These are phyloP conservation scores for Rallus limicola DNA, from an alignment of 2,113 vertebrate species.

Conservation along the genomic window DNA sequence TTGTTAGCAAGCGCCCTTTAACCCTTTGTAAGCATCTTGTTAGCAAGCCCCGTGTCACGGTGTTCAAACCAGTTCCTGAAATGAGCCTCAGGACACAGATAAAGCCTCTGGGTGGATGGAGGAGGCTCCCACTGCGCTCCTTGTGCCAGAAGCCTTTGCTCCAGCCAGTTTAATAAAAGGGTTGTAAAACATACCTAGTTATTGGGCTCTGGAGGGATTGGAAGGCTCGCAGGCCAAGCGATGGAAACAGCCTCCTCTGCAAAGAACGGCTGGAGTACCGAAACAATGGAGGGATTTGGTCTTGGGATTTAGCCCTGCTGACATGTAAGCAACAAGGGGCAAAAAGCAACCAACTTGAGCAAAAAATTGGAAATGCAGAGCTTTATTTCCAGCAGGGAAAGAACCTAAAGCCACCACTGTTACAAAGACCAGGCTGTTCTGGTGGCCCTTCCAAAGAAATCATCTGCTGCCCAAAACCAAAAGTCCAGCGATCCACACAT, in stretches of 20 bases:
- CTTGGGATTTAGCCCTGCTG: not conserved
- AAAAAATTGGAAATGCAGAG: not conserved
- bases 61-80: too few species aligned
- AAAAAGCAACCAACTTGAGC: not conserved
- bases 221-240: not conserved
- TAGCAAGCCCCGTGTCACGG: too few species aligned
- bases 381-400: conserved; percentile 37
- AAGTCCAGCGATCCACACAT: not conserved
- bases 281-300: not conserved
- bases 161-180: not conserved
- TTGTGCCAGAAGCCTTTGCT: too few species aligned
- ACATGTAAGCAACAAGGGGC: too few species aligned
- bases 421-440: not conserved
- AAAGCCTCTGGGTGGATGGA: too few species aligned
- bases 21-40: too few species aligned
- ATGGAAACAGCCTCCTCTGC: not conserved
- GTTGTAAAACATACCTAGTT: too few species aligned
- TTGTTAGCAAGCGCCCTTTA: too few species aligned
- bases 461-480: not conserved
- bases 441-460: fast-evolving
- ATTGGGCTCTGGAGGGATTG: not conserved
- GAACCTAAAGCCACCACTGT: not conserved
- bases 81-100: too few species aligned
- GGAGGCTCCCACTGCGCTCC: too few species aligned
- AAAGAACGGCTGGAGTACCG: not conserved